Conservation (phyloP, 2,888 invertebrate genomes). For the Tuta absoluta region DNA sequence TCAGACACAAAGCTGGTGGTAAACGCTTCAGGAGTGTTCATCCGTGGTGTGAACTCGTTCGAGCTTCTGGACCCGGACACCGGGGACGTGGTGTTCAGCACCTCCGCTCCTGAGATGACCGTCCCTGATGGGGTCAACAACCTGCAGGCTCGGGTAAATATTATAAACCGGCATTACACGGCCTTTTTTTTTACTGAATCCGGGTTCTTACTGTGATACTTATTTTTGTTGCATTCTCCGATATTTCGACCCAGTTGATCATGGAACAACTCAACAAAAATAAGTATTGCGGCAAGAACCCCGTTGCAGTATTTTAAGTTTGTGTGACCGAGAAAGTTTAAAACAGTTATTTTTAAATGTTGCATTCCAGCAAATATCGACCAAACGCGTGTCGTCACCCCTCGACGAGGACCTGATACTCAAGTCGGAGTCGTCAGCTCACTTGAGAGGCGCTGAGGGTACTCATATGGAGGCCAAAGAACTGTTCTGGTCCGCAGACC, state of each 20-base stretch:
- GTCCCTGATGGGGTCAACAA: constrained; percentile 85
- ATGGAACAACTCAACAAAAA: no score
- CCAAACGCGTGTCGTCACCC: constrained; percentile 87
- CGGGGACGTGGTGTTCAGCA: constrained; percentile 86
- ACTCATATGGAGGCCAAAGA: constrained; percentile 86
- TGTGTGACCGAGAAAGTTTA: no score
- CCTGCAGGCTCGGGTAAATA: constrained; percentile 83
- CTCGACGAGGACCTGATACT: constrained; percentile 84
- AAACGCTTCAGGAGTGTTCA: constrained; percentile 84
- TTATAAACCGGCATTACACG: no score
- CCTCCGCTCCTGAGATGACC: constrained; percentile 86
- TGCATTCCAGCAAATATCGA: constrained; percentile 82
- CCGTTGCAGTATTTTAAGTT: no score
- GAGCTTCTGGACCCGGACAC: constrained; percentile 85
- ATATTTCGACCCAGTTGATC: no score
- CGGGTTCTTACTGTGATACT: no score
- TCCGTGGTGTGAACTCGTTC: constrained; percentile 86
- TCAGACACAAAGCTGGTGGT: constrained; percentile 71
- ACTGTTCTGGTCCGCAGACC: constrained; percentile 88
- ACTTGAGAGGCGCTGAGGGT: constrained; percentile 90
- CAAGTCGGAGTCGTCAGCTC: constrained; percentile 85
- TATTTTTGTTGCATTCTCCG: no score
- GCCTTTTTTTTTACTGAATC: no score
- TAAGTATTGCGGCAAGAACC: no score
- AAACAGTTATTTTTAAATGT: no score